Evolutionary conservation across 2,888 invertebrate species (phyloP).

Genomic region (Cactoblastis cactorum): DNA sequence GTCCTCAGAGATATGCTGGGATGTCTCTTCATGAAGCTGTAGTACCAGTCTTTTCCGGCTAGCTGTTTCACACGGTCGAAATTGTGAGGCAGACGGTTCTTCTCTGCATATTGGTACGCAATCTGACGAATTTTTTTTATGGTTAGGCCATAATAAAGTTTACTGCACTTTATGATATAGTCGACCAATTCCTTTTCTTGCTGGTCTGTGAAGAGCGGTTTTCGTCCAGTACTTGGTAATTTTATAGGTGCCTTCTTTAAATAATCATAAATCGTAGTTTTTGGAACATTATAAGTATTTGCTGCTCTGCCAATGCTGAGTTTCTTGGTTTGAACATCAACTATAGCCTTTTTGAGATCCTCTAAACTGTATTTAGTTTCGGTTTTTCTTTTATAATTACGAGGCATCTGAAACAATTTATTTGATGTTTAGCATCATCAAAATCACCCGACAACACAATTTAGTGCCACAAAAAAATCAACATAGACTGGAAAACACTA

Average conservation of each 20-base stretch:
- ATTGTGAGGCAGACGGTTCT: constrained; percentile 25
- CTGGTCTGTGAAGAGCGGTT: constrained; percentile 12
- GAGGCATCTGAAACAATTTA: constrained; percentile 15
- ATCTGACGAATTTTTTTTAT: constrained; percentile 23
- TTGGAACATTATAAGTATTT: constrained; percentile 3
- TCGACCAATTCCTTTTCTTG: constrained; percentile 13
- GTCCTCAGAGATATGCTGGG: constrained; percentile 28
- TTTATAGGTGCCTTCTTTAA: constrained; percentile 7
- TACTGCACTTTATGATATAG: constrained; percentile 14
- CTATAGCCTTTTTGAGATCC: constrained; percentile 11
- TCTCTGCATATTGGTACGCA: constrained; percentile 19
- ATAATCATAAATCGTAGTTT: constrained; percentile 14
- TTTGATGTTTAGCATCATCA: no score
- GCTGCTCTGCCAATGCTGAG: constrained; percentile 8
- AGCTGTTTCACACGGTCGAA: constrained; percentile 26
- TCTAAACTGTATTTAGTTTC: constrained; percentile 1
- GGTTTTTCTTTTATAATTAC: constrained; percentile 17
- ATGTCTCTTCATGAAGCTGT: constrained; percentile 28
- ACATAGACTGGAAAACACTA: no score
- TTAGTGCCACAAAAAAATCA: no score
- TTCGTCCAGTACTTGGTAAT: constrained; percentile 14
- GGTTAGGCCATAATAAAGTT: constrained; percentile 32
- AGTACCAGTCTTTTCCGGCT: constrained; percentile 33
- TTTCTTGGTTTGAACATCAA: constrained; percentile 9
- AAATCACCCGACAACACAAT: no score